Percentiles rank a stretch among this genome's conserved stretches.
These are phyloP conservation scores for Chelonus formosanus DNA, from an alignment of 2,888 invertebrate genomes.

Conservation along the genomic window DNA sequence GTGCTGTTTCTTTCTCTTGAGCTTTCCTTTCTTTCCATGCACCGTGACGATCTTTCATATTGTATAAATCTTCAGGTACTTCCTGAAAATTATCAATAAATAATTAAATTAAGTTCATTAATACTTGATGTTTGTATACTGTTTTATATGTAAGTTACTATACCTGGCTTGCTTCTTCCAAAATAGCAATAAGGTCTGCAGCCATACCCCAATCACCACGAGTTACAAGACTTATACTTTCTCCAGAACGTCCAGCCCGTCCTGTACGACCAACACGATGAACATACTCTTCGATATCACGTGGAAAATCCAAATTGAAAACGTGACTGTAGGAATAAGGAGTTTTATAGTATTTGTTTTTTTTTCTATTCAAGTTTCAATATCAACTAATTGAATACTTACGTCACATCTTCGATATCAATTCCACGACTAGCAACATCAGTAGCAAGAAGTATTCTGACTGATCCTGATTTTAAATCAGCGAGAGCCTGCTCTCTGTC, in stretches of 20 bases:
- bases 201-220: slow-evolving; percentile 85
- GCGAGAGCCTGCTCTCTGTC: slow-evolving; percentile 84
- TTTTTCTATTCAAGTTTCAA: neutral
- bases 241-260: slow-evolving; percentile 86
- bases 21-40: slow-evolving; percentile 74
- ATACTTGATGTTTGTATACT: neutral
- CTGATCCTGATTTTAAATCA: slow-evolving; percentile 82
- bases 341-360: neutral
- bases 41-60: slow-evolving; percentile 80
- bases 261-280: slow-evolving; percentile 97
- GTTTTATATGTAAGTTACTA: slow-evolving; percentile 13
- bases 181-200: slow-evolving; percentile 80
- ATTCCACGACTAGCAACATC: slow-evolving; percentile 95
- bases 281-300: slow-evolving; percentile 94
- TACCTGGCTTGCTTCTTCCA: slow-evolving; percentile 84
- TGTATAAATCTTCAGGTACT: slow-evolving; percentile 77
- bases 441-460: slow-evolving; percentile 88
- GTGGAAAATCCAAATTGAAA: slow-evolving; percentile 91
- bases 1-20: slow-evolving; percentile 66
- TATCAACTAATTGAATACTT: slow-evolving; percentile 46
- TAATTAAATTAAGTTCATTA: neutral
- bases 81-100: slow-evolving; percentile 66
- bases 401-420: slow-evolving; percentile 88
- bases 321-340: slow-evolving; percentile 72
- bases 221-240: slow-evolving; percentile 83